Evolutionary conservation across 2,113 vertebrate species (phyloP), one percentile per base, ranked within the genome.

Genomic region (Etia nguti): DNA sequence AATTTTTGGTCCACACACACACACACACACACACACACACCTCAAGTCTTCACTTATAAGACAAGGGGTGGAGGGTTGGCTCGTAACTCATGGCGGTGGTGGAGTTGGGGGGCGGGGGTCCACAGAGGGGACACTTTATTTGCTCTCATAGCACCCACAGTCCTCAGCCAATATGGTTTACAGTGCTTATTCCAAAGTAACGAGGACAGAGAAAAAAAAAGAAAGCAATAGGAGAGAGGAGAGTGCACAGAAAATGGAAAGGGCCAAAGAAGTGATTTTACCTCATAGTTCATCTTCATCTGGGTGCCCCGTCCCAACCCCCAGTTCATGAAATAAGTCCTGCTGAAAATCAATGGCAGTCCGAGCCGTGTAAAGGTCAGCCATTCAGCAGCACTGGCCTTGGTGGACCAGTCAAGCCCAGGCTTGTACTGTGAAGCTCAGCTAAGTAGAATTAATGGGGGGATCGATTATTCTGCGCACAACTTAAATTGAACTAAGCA

Each of bases 201-300:
- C 77, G 87, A 88, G 65, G 85, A 80, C 52, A 59, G 22, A 80
- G 81, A 79, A 65, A 85, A 65, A 85, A 83, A 46, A 68, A 88
- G 56, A 88, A 54, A 57, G 77, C 68, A 91, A 82, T 60, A 92
- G 79, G 77, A 68, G 68, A 86, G 86, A 85, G 88, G 86, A 75
- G 81, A 88, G 84, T 62, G 88, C 77, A 85, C 41, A 80, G 81
- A 91, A 87, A 92, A 91, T 89, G 86, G 92, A 94, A 93, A 93
- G 88, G 62, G 87, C 90, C 88, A 87, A 92, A 94, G 95, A 96
- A 93, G 93, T 90, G 95, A 94, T 96, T 95, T 92, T 89, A 92
- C 93, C 94, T 94, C 95, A 90, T 96, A 96, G 96, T 97, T 96
- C 96, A 96, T 97, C 96, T 97, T 97, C 96, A 97, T 97, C 96